phyloP scores from a whole-genome alignment of 2,113 vertebrate genomes.

The Clupea harengus region DNA sequence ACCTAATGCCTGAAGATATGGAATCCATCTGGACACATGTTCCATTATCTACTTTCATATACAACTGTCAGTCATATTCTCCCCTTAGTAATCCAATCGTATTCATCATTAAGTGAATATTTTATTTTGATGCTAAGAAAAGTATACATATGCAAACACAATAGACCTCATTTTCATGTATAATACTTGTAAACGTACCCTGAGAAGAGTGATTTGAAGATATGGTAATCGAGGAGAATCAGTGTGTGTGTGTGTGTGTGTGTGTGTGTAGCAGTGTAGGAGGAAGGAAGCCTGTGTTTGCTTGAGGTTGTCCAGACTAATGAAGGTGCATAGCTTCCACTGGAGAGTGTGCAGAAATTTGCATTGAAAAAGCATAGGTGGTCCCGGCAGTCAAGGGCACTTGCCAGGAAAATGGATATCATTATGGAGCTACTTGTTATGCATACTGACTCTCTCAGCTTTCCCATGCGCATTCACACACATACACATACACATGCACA shows the following conservation, averaged over 20 bases:
- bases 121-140: background rate
- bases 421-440: constrained; percentile 75
- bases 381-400: constrained; percentile 47
- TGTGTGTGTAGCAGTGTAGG: background rate
- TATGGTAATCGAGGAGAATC: background rate
- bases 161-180: background rate
- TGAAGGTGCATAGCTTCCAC: constrained; percentile 9
- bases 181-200: background rate
- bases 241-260: constrained; percentile 26
- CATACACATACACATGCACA: constrained; percentile 47
- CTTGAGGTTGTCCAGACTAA: constrained; percentile 10
- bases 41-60: background rate
- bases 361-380: constrained; percentile 46
- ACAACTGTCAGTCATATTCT: background rate
- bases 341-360: constrained; percentile 25
- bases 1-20: constrained; percentile 1
- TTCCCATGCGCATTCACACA: constrained; percentile 44
- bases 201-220: background rate
- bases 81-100: background rate
- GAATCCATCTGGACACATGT: constrained; percentile 6
- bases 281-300: background rate
- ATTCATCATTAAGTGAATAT: background rate
- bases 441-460: constrained; percentile 65
- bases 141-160: background rate
- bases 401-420: constrained; percentile 60